Evolutionary conservation across 2,113 vertebrate species (phyloP).

Genomic region (Odobenus rosmarus): DNA sequence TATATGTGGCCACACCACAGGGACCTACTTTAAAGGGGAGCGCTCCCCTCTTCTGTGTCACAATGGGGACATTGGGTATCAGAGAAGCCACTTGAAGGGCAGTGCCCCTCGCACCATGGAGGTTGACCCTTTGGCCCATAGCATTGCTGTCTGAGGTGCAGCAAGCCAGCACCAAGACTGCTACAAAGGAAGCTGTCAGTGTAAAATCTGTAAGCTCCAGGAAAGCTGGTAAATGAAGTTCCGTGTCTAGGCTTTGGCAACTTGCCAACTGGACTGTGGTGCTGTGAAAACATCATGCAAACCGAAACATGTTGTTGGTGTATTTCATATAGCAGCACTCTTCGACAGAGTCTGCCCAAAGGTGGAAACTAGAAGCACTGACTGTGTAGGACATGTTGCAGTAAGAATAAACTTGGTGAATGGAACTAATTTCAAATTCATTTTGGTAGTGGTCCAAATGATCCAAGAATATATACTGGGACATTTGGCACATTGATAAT

Average conservation of each 20-base stretch:
- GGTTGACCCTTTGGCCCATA: neutral
- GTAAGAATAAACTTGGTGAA: neutral
- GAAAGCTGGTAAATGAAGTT: neutral
- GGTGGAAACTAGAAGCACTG: neutral
- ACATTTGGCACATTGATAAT: neutral
- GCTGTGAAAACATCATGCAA: neutral
- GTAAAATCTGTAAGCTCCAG: neutral
- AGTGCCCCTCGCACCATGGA: neutral
- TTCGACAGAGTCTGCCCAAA: neutral
- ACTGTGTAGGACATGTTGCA: neutral
- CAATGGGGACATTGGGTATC: neutral
- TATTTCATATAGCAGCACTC: neutral
- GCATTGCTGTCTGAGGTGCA: neutral
- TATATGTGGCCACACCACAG: neutral
- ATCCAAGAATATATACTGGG: neutral
- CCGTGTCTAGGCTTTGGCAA: neutral
- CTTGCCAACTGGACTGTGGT: neutral
- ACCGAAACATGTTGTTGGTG: neutral
- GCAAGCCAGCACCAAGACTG: neutral
- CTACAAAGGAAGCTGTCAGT: neutral
- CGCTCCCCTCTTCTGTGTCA: neutral
- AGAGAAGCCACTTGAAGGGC: neutral
- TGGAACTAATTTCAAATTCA: slow-evolving; percentile 21
- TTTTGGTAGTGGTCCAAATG: neutral
- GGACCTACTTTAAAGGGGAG: neutral